Base-by-base conservation (phyloP, 2,113 vertebrate genomes). In the Sinocyclocheilus maitianheensis region DNA sequence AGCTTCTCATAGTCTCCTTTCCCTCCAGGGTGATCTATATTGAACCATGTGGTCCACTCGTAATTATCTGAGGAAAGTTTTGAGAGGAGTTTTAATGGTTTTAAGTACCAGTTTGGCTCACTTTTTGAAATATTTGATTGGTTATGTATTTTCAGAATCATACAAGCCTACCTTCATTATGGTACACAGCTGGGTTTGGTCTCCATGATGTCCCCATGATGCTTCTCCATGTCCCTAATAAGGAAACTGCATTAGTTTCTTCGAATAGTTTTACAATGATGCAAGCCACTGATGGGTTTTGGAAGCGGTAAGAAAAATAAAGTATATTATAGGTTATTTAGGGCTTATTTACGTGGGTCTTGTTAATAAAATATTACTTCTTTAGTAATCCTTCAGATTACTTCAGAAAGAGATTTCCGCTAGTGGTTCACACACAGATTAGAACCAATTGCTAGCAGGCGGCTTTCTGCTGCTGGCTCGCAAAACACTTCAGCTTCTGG, bases 41-140 rank as follows among this genome's bases (percentile, higher is more conserved):
- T 97, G 89, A 98, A 97, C 97, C 97, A 98, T 0, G 95, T 94
- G 10, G 96, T 97, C 97, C 97, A 97, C 67, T 96, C 94, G 1
- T 92, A 92, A n/a, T 93, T 89, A 80, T 92, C 97, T 97, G 84
- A 11, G 83, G 0, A 88, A 26, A 72, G 4, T 43, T 43, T 43
- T 43, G 43, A 43, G 55, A 22, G 16, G 13, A 20, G 10, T 22
- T 75, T 46, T 40, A 30, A 43, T 65, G 11, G 24, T 11, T 24
- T 75, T 48, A 5, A 63, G 37, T 10, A n/a, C 13, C 13, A 24
- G 13, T 80, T 65, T 75, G 43, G 9, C 18, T 43, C 24, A 20
- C 10, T 8, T 16, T 53, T 78, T 22, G 4, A 18, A 16, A 55
- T 37, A 14, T 74, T 69, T 40, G 51, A 46, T 46, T 46, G 43